Conservation (phyloP, 1,140 invertebrate species). For the Pinna nobilis region DNA sequence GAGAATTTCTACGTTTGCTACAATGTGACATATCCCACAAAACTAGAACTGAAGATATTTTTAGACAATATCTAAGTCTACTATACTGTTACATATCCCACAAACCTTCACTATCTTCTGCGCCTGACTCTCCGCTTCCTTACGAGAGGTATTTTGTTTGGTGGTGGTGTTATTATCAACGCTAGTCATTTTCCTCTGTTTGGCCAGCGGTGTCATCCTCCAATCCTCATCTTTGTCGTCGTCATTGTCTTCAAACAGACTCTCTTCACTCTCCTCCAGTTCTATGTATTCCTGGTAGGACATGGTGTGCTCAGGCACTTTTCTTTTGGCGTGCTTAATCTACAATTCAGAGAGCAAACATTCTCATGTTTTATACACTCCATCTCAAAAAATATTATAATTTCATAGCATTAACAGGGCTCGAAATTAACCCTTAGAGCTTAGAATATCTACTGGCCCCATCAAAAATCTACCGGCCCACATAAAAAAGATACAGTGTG, state of each 20-base stretch:
- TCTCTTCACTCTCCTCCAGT: neutral
- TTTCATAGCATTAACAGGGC: too few relatives aligned
- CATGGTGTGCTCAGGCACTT: neutral
- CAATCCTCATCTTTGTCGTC: conserved; percentile 45
- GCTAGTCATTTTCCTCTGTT: neutral
- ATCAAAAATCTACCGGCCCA: too few relatives aligned
- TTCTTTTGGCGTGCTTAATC: neutral
- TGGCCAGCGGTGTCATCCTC: conserved; percentile 25
- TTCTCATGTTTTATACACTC: neutral
- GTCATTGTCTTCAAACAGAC: conserved; percentile 35
- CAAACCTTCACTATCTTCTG: neutral
- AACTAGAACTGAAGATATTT: too few relatives aligned
- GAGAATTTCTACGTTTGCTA: too few relatives aligned
- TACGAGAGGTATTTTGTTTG: neutral
- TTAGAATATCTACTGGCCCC: too few relatives aligned
- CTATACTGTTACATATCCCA: neutral
- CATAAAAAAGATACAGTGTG: too few relatives aligned
- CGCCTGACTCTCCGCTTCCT: neutral
- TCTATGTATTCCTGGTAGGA: conserved; percentile 29
- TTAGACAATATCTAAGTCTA: too few relatives aligned
- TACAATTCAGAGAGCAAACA: neutral
- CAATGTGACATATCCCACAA: too few relatives aligned
- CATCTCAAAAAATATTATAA: neutral
- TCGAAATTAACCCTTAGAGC: neutral
- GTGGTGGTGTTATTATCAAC: neutral